These are phyloP conservation scores for Nipponia nippon DNA, from an alignment of 2,113 vertebrate genomes.

Conservation along the genomic window DNA sequence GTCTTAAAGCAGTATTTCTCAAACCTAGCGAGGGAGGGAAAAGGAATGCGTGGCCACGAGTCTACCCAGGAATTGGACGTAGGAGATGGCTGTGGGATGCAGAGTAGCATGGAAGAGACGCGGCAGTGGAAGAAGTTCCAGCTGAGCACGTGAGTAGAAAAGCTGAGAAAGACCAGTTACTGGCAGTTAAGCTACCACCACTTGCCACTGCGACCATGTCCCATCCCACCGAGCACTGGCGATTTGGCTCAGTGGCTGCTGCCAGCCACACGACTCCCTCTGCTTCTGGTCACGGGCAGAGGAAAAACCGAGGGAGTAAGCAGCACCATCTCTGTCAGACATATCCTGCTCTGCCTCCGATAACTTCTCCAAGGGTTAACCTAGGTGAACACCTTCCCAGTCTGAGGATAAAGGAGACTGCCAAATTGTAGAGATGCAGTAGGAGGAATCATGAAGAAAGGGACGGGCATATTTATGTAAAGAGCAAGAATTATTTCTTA, in stretches of 20 bases:
- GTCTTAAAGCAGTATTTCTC: neutral
- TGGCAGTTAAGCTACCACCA: neutral
- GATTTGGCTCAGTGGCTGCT: neutral
- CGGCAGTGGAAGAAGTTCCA: neutral
- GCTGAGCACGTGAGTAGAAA: neutral
- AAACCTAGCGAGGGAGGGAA: neutral
- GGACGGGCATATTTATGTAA: neutral
- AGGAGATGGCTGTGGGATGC: neutral
- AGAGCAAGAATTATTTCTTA: neutral
- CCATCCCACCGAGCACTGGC: accelerated
- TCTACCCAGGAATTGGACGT: accelerated
- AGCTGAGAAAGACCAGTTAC: neutral
- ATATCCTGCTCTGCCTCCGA: neutral
- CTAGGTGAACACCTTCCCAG: neutral
- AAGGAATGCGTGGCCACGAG: neutral
- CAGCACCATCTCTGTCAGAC: too few relatives aligned
- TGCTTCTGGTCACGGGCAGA: neutral
- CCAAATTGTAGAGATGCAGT: neutral
- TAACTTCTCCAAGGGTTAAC: neutral
- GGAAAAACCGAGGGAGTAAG: neutral
- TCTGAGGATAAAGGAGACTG: neutral
- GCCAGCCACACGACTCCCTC: neutral
- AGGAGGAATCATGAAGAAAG: neutral
- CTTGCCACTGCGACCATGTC: neutral
- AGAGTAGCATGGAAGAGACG: neutral